Evolutionary conservation across 1,140 invertebrate genomes (phyloP).

Genomic region (Dryas iulia): DNA sequence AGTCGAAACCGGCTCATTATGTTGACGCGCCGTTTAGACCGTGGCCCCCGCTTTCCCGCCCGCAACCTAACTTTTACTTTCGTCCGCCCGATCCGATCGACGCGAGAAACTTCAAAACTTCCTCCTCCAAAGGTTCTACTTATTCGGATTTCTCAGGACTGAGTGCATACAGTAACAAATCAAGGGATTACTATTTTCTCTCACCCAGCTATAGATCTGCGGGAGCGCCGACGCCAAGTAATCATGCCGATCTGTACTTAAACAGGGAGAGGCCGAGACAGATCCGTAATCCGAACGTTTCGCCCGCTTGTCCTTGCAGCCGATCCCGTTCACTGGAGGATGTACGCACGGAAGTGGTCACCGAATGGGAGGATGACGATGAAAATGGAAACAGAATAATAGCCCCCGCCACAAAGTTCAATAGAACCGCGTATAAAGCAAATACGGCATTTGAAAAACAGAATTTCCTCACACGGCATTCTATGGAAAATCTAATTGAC

Average conservation of each 20-base stretch:
- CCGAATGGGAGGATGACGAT: slow-evolving; percentile 84
- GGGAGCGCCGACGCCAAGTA: slow-evolving; percentile 77
- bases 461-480: slow-evolving; percentile 79
- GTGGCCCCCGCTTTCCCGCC: slow-evolving; percentile 83
- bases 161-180: slow-evolving; percentile 79
- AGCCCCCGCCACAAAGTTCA: slow-evolving; percentile 74
- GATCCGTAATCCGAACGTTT: slow-evolving; percentile 56
- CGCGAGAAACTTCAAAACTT: slow-evolving; percentile 73
- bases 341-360: slow-evolving; percentile 83
- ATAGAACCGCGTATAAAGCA: slow-evolving; percentile 57
- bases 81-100: slow-evolving; percentile 80
- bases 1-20: slow-evolving; percentile 78
- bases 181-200: slow-evolving; percentile 85
- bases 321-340: slow-evolving; percentile 86
- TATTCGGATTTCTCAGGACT: slow-evolving; percentile 73
- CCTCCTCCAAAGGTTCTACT: slow-evolving; percentile 78
- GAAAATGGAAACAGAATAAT: slow-evolving; percentile 81
- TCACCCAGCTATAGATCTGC: slow-evolving; percentile 84
- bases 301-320: slow-evolving; percentile 81
- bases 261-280: slow-evolving; percentile 74
- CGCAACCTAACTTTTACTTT: slow-evolving; percentile 82
- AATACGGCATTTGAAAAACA: slow-evolving; percentile 65
- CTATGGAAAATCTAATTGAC: slow-evolving; percentile 86
- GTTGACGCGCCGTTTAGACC: slow-evolving; percentile 76
- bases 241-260: slow-evolving; percentile 64